phyloP scores from a whole-genome alignment of 2,888 invertebrate genomes.

The Hyposoter dolosus region DNA sequence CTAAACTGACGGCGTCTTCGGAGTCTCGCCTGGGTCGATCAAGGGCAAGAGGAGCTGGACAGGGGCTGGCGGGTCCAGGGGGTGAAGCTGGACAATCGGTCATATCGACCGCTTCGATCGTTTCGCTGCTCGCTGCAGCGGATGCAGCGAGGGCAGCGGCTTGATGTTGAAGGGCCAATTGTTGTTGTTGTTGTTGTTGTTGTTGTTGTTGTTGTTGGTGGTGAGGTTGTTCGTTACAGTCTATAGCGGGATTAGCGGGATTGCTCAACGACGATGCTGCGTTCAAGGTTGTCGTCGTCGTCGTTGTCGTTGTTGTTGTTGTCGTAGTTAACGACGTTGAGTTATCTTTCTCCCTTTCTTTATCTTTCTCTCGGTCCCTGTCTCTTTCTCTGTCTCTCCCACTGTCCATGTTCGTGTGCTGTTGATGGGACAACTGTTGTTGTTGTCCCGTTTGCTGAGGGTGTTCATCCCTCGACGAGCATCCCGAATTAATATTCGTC shows the following conservation, averaged over 20 bases:
- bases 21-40: slow-evolving; percentile 82
- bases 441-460: slow-evolving; percentile 85
- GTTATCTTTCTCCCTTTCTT: slow-evolving; percentile 71
- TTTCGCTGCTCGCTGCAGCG: slow-evolving; percentile 76
- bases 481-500: slow-evolving; percentile 92
- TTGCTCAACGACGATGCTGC: slow-evolving; percentile 72
- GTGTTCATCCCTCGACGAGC: slow-evolving; percentile 84
- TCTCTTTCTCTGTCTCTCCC: slow-evolving; percentile 70
- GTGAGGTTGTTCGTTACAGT: slow-evolving; percentile 71
- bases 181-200: slow-evolving; percentile 59
- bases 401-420: slow-evolving; percentile 68
- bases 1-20: slow-evolving; percentile 81
- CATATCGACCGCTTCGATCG: slow-evolving; percentile 79
- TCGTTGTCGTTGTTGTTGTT: slow-evolving; percentile 17
- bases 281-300: slow-evolving; percentile 59
- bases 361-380: slow-evolving; percentile 74
- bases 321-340: slow-evolving; percentile 62
- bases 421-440: slow-evolving; percentile 73
- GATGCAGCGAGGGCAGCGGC: slow-evolving; percentile 64
- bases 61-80: slow-evolving; percentile 81
- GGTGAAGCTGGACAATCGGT: slow-evolving; percentile 73
- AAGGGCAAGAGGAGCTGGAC: slow-evolving; percentile 83
- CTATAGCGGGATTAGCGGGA: slow-evolving; percentile 74
- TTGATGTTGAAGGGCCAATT: slow-evolving; percentile 50
- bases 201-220: slow-evolving; percentile 60